Percentiles rank a stretch among this genome's conserved stretches.
Conservation (phyloP, 2,888 invertebrate genomes). For the Tubulanus polymorphus region DNA sequence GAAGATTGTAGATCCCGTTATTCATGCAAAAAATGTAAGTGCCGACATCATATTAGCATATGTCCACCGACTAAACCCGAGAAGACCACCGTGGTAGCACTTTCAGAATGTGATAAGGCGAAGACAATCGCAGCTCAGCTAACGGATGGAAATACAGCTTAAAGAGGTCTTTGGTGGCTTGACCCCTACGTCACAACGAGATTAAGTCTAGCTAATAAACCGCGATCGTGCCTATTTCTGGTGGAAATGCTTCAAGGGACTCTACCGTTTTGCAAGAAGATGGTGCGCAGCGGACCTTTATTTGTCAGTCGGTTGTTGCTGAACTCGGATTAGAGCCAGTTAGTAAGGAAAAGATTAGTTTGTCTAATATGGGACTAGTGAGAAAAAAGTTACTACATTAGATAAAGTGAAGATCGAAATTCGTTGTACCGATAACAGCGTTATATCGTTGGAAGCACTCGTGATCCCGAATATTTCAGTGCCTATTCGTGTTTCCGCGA, state of each 20-base stretch:
- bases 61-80: not conserved
- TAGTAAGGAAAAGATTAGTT: slow-evolving; percentile 7
- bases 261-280: slow-evolving; percentile 17
- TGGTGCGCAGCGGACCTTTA: slow-evolving; percentile 16
- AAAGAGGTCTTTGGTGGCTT: too few species aligned
- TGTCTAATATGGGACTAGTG: slow-evolving; percentile 12
- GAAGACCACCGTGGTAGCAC: too few species aligned
- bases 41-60: slow-evolving; percentile 8
- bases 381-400: slow-evolving; percentile 1
- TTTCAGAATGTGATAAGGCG: too few species aligned
- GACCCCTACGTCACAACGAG: too few species aligned
- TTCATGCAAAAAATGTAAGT: slow-evolving; percentile 2
- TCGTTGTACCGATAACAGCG: slow-evolving; percentile 1
- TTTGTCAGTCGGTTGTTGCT: slow-evolving; percentile 12
- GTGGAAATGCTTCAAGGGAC: not conserved
- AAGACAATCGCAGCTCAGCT: too few species aligned
- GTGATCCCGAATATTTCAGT: slow-evolving; percentile 17
- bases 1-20: slow-evolving; percentile 1
- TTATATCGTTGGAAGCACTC: slow-evolving; percentile 17
- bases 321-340: slow-evolving; percentile 10
- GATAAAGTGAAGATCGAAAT: slow-evolving; percentile 6
- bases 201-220: slow-evolving; percentile 18
- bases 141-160: too few species aligned
- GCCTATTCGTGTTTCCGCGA: slow-evolving; percentile 6
- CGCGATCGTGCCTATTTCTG: slow-evolving; percentile 7